Conservation (phyloP, 2,888 invertebrate genomes). For the Gari tellinella region DNA sequence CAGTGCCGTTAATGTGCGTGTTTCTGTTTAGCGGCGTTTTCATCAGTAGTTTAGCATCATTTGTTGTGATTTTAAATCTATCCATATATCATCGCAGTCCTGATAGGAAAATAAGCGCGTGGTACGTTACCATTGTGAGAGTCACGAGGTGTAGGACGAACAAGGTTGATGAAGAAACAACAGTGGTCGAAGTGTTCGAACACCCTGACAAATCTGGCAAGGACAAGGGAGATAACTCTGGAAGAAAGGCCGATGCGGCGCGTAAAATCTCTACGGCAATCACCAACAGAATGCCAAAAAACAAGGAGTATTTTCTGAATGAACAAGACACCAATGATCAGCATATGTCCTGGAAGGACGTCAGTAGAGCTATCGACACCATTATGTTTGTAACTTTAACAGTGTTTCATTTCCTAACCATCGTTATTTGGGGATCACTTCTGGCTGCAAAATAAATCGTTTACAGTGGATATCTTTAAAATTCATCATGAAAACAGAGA, state of each 20-base stretch:
- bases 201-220: background rate
- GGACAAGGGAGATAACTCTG: background rate
- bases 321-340: background rate
- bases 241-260: too few relatives aligned
- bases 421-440: too few relatives aligned
- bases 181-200: background rate
- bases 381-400: constrained; percentile 12
- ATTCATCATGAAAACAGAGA: too few relatives aligned
- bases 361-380: constrained; percentile 20
- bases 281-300: background rate
- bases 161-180: background rate
- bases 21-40: background rate
- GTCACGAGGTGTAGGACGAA: background rate
- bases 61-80: constrained; percentile 9
- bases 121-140: background rate
- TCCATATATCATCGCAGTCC: constrained; percentile 4
- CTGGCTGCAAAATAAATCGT: too few relatives aligned
- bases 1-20: constrained; percentile 5
- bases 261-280: too few relatives aligned
- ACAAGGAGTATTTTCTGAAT: background rate
- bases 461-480: too few relatives aligned
- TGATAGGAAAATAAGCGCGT: background rate
- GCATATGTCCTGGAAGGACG: constrained; percentile 11
- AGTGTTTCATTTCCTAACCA: too few relatives aligned
- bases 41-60: background rate